phyloP scores from a whole-genome alignment of 2,113 vertebrate genomes.

The Colaptes auratus region DNA sequence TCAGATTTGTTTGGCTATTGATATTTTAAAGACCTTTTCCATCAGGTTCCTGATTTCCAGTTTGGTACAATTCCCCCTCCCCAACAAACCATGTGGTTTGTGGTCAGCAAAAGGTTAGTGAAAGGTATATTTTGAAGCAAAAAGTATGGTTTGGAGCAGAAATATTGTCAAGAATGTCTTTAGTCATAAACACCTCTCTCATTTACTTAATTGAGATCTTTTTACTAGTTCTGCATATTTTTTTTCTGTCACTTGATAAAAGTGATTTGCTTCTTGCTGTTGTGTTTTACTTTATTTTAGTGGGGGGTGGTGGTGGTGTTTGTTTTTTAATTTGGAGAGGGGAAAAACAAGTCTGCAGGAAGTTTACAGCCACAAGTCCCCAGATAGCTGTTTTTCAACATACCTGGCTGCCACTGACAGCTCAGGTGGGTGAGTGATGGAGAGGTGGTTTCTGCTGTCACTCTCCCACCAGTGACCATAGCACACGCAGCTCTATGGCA shows the following conservation, averaged over 20 bases:
- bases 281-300: not conserved
- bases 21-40: not conserved
- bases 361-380: not conserved
- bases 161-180: not conserved
- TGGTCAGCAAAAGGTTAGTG: no score
- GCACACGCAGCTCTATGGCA: rapidly evolving
- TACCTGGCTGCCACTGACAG: not conserved
- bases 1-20: not conserved
- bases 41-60: not conserved
- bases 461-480: rapidly evolving
- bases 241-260: not conserved
- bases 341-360: not conserved
- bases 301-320: no score
- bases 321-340: not conserved
- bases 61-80: not conserved
- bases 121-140: not conserved
- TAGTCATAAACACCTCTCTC: not conserved
- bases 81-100: not conserved
- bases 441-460: not conserved
- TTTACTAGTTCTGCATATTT: not conserved
- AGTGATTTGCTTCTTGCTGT: not conserved
- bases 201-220: not conserved
- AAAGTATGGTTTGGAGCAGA: not conserved
- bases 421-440: not conserved
- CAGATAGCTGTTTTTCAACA: not conserved